Base-by-base conservation (phyloP, 2,888 invertebrate genomes). In the Gortyna flavago region DNA sequence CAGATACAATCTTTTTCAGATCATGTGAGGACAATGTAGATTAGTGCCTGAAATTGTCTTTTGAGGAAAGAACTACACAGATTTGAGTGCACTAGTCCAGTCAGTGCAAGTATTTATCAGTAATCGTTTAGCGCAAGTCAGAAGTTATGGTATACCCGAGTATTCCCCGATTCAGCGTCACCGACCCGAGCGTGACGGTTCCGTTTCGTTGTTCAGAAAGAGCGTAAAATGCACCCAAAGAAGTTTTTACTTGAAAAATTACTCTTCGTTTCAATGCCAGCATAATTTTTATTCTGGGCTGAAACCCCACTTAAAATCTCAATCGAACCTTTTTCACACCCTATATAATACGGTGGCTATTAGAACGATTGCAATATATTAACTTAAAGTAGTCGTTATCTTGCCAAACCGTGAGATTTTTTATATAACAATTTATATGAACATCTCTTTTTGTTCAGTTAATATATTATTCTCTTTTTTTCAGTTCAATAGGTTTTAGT, bases 301-400 rank as follows among this genome's bases (percentile, higher is more conserved):
- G 5, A 18, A 54, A 54, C 25, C 32, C 18, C 18, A 32, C 8
- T 6, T 18, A 54, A 41, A 70, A 69, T 51, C 48, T 41, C 25
- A 13, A n/a, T 18, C 0, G 5, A 44, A 35, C 18, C 11, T 65
- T 66, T 54, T 57, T 29, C 25, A 66, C 84, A 73, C 5, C 41
- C 70, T 73, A 48, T 88, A 79, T 76, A 75, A 76, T 68, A 68
- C 67, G n/a, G 44, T 29, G 57, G 81, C 88, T 85, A 85, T 88
- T 88, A 89, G 64, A 87, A 80, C 84, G 84, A 87, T 88, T 85
- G 79, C 87, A 77, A 86, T 89, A 90, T 88, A 89, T 91, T 86
- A 87, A 87, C 85, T 72, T 84, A 80, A 87, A 89, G 88, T 88
- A 87, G 85, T 73, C 83, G 83, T 86, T 89, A 83, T 80, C 81